Conservation (phyloP, 2,888 invertebrate genomes). For the Caenorhabditis sp. region DNA sequence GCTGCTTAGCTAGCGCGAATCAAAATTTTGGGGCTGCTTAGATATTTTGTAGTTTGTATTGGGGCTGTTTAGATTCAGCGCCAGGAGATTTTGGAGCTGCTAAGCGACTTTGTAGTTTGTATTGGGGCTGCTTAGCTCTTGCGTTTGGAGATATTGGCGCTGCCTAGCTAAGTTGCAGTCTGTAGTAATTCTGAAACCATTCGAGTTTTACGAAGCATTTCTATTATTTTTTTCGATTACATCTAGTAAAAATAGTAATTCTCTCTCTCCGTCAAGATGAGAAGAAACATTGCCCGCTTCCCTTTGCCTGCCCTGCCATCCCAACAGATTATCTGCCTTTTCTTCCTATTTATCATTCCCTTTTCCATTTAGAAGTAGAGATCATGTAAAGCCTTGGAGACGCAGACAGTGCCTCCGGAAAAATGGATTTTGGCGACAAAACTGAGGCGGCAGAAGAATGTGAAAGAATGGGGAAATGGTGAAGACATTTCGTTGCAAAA, state of each 20-base stretch:
- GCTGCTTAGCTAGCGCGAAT: no score
- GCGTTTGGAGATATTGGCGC: no score
- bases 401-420: background rate
- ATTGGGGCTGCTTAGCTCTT: no score
- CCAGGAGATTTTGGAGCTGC: no score
- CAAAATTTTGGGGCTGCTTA: no score
- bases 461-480: background rate
- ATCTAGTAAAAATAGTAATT: background rate
- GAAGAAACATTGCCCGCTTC: background rate
- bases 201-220: no score
- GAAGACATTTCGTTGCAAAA: background rate
- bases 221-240: no score
- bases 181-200: no score
- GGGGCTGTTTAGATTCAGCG: no score
- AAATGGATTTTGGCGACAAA: background rate
- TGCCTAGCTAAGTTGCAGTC: no score
- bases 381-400: background rate
- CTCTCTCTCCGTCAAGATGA: background rate
- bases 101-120: no score
- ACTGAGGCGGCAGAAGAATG: background rate
- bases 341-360: slow-evolving; percentile 12
- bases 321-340: slow-evolving; percentile 2
- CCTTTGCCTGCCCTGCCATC: background rate
- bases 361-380: background rate
- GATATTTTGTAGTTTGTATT: no score